Percentiles rank a stretch among this genome's conserved stretches.
phyloP scores from a whole-genome alignment of 2,888 invertebrate genomes.

The Cephus sareptanus region DNA sequence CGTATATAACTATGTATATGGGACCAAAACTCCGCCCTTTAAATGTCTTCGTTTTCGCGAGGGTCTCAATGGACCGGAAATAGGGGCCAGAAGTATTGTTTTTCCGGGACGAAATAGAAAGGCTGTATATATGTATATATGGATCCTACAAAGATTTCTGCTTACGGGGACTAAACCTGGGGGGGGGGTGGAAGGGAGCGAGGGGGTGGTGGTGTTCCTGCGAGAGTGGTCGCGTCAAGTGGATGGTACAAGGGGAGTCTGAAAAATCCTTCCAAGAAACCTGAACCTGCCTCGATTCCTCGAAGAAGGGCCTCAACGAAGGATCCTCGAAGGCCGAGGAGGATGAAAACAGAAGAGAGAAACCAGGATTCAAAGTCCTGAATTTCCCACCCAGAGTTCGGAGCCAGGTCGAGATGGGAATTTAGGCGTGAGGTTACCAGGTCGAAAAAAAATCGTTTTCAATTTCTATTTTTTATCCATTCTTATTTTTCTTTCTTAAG shows the following conservation, averaged over 20 bases:
- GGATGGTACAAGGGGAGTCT: not conserved
- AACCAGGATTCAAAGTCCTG: not conserved
- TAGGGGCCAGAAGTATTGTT: not conserved
- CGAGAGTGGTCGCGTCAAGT: slow-evolving; percentile 16
- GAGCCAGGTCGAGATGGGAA: too few species aligned
- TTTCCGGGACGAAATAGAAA: not conserved
- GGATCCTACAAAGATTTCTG: not conserved
- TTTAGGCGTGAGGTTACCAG: not conserved
- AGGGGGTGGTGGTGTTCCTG: not conserved
- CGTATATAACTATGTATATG: not conserved
- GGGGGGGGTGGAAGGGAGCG: not conserved
- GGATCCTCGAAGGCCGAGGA: not conserved
- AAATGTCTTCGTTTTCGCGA: not conserved
- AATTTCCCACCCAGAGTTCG: not conserved
- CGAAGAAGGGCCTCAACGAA: slow-evolving; percentile 24
- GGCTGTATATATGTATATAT: not conserved
- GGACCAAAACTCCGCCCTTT: not conserved
- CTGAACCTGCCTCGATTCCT: slow-evolving; percentile 23
- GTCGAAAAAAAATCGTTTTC: not conserved
- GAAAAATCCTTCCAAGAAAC: slow-evolving; percentile 24
- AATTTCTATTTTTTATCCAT: not conserved
- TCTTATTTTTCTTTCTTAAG: not conserved
- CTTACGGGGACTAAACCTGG: not conserved
- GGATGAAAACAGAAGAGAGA: not conserved
- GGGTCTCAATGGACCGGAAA: not conserved